A percentile compares a stretch with the other conserved stretches of the same genome.
phyloP scores from a whole-genome alignment of 2,113 vertebrate species.

The Benitochromis conjunctus region DNA sequence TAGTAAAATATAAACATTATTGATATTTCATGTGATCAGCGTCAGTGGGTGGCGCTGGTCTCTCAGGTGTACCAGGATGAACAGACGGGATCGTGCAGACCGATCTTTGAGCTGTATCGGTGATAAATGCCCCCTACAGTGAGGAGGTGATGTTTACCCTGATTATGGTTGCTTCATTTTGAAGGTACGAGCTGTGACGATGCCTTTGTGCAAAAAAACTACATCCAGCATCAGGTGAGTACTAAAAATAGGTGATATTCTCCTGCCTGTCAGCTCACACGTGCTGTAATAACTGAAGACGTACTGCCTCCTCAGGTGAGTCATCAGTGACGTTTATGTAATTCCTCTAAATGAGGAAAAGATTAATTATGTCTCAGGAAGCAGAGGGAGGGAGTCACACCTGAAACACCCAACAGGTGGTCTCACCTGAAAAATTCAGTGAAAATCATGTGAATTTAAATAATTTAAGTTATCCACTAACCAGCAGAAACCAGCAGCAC shows the following conservation, averaged over 20 bases:
- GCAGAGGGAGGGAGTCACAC: background rate
- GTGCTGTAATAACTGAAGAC: background rate
- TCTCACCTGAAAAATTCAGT: background rate
- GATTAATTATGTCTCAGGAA: background rate
- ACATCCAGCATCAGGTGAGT: background rate
- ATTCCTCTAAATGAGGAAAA: background rate
- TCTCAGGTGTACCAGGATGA: background rate
- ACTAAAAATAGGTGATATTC: background rate
- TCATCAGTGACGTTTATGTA: background rate
- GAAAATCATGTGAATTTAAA: background rate
- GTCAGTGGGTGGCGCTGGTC: too few relatives aligned
- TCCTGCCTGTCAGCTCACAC: background rate
- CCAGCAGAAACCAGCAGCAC: too few relatives aligned
- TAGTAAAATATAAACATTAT: background rate
- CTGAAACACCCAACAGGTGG: background rate
- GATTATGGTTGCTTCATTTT: background rate
- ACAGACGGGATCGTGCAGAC: background rate
- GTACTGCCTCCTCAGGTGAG: background rate
- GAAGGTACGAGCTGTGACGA: background rate
- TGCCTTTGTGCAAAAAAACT: background rate
- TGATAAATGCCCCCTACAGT: background rate
- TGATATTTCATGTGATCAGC: background rate
- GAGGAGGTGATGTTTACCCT: background rate
- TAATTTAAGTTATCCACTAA: too few relatives aligned
- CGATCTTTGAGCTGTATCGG: background rate